Evolutionary conservation across 2,113 vertebrate species (phyloP), one percentile per base, ranked within the genome.

Genomic region (Mesocricetus auratus): DNA sequence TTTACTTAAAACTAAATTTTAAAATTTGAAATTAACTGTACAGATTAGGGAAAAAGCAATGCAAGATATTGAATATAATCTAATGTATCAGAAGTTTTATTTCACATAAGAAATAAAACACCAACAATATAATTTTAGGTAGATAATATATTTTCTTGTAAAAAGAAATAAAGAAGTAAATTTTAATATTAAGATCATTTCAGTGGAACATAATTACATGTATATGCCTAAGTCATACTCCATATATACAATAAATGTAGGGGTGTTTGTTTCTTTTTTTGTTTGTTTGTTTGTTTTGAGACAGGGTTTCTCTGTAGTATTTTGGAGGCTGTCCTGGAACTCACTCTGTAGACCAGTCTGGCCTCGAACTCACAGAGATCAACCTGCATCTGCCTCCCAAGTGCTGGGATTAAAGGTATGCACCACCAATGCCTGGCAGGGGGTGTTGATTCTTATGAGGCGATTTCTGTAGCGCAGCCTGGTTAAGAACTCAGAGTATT

Each of bases 41-140:
- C 83, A 85, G 58, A 93, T 94, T 74, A 92, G 66, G 78, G 33
- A 7, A 89, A 93, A 95, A 66, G 6, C 33, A 73, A 93, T 90
- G 42, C 5, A 74, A 94, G 74, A 95, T 92, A 92, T 50, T 92
- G 26, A 83, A 75, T 89, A 96, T 96, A 95, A 82, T 91, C 92
- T 95, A 56, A 91, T 88, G 26, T 94, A 86, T 93, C 90, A 94
- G 47, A 93, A 86, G 9, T 92, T 94, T 94, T 89, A 93, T 91
- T 94, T 79, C 83, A 90, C 17, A 58, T 90, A 90, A 93, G 39
- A 53, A 85, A 16, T 8, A 92, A 96, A 97, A 93, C 77, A 89
- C 82, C 29, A 94, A 82, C 31, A 83, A 58, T 82, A 86, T 16
- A 94, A 94, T 94, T 93, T 82, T 92, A 31, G 31, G 90, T 96